These are phyloP conservation scores for Chlorospingus flavigularis DNA, from an alignment of 2,797 vertebrate species.

Conservation along the genomic window DNA sequence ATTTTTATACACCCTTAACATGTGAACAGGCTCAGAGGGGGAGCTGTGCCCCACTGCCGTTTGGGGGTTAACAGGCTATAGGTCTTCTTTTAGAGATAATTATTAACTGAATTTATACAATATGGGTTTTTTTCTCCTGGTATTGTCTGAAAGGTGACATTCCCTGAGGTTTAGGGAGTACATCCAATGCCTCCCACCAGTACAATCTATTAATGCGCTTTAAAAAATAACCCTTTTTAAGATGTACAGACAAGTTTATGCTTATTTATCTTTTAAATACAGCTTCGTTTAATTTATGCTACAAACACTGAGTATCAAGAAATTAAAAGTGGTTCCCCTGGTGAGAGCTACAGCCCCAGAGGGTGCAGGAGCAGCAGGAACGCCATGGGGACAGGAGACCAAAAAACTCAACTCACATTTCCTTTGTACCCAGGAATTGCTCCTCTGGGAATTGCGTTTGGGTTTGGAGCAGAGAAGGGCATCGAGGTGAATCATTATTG, in stretches of 20 bases:
- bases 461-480: neutral
- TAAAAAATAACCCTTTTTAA: neutral
- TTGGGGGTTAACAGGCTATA: neutral
- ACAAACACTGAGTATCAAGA: neutral
- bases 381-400: neutral
- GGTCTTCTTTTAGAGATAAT: neutral
- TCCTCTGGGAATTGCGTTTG: rapidly evolving
- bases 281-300: neutral
- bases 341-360: neutral
- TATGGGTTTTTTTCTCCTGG: rapidly evolving
- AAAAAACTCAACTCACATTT: rapidly evolving
- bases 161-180: neutral
- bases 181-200: rapidly evolving
- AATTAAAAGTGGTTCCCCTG: rapidly evolving
- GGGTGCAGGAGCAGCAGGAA: neutral
- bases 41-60: neutral
- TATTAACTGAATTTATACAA: neutral
- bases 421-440: neutral
- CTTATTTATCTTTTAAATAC: neutral
- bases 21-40: neutral
- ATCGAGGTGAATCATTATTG: neutral
- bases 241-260: neutral
- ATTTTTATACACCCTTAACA: neutral
- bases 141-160: neutral
- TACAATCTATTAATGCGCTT: neutral